phyloP scores from a whole-genome alignment of 2,113 vertebrate genomes.

The Calonectris borealis region DNA sequence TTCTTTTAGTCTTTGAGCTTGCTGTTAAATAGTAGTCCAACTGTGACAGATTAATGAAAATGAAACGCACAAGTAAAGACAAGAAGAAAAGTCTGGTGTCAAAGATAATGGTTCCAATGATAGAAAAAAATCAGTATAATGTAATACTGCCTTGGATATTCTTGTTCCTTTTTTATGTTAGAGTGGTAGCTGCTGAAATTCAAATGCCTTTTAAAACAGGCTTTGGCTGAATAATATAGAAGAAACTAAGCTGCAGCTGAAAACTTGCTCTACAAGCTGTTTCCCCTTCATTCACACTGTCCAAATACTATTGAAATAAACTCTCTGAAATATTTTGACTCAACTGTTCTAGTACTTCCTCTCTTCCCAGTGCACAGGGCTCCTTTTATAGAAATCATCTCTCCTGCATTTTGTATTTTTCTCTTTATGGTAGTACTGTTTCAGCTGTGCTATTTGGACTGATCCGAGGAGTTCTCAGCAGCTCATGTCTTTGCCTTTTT shows the following conservation, averaged over 20 bases:
- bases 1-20: background rate
- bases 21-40: background rate
- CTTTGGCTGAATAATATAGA: background rate
- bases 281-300: background rate
- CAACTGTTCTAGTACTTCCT: background rate
- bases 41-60: background rate
- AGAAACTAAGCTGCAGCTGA: background rate
- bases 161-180: background rate
- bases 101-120: background rate
- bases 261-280: background rate
- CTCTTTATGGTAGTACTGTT: background rate
- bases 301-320: conserved; percentile 13
- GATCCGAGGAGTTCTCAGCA: background rate
- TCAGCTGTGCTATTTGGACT: background rate
- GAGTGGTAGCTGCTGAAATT: background rate
- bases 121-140: background rate
- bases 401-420: background rate
- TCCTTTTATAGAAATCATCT: conserved; percentile 18
- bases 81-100: background rate
- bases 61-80: background rate
- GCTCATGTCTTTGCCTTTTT: background rate
- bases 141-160: background rate
- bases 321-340: background rate
- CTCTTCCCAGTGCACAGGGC: background rate
- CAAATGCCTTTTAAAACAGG: background rate